phyloP scores from a whole-genome alignment of 1,140 invertebrate species.

The Pogonognathellus flavescens region DNA sequence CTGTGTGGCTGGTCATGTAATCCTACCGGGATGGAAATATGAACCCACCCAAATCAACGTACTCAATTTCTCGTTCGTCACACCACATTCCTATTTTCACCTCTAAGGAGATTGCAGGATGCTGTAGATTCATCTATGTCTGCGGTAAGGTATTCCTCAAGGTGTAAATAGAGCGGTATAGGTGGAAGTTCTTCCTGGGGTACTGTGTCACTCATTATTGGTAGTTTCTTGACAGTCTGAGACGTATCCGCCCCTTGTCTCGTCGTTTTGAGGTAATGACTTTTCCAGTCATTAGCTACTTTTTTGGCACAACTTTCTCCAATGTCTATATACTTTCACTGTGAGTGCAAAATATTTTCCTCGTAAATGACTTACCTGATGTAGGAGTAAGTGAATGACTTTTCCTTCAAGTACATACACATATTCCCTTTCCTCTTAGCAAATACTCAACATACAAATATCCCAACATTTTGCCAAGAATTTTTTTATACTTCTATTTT shows the following conservation, averaged over 20 bases:
- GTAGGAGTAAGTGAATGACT: too few species aligned
- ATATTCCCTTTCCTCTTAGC: too few species aligned
- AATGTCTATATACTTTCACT: not conserved
- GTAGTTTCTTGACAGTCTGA: not conserved
- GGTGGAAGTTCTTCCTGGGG: not conserved
- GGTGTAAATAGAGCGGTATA: too few species aligned
- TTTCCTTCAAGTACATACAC: too few species aligned
- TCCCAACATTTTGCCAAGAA: too few species aligned
- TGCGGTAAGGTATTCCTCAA: too few species aligned
- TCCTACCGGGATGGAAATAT: constrained; percentile 35
- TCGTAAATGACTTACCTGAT: too few species aligned
- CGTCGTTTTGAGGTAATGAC: not conserved
- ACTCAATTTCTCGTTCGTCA: constrained; percentile 30
- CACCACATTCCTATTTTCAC: constrained; percentile 14
- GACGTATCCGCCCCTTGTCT: not conserved
- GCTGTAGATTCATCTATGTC: too few species aligned
- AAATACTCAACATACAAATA: too few species aligned
- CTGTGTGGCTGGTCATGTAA: constrained; percentile 2
- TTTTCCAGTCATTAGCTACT: constrained; percentile 18
- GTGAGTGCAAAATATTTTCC: too few species aligned
- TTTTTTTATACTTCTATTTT: too few species aligned
- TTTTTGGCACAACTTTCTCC: constrained; percentile 23
- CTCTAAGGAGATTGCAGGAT: too few species aligned
- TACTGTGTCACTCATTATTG: not conserved
- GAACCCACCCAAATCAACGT: constrained; percentile 36